Evolutionary conservation across 1,140 invertebrate species (phyloP).

Genomic region (Drosophila funebris): DNA sequence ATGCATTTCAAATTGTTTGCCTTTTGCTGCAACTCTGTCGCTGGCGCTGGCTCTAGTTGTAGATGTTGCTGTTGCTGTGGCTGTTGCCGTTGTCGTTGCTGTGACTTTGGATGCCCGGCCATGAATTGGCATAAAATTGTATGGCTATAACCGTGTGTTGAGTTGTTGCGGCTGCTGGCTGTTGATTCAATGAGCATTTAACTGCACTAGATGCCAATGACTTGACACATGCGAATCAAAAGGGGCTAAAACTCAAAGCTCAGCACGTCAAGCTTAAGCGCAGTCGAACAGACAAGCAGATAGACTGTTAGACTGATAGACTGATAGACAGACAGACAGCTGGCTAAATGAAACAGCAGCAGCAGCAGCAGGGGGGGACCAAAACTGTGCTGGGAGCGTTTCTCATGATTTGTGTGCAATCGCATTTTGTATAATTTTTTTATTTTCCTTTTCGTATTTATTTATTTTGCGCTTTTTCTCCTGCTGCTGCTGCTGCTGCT

Average conservation of each 20-base stretch:
- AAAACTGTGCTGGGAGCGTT: constrained; percentile 41
- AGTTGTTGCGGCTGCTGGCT: constrained; percentile 45
- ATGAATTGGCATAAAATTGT: constrained; percentile 75
- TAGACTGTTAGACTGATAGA: constrained; percentile 8
- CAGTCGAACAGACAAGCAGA: constrained; percentile 20
- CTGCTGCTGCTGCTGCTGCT: neutral
- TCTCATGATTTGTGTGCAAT: constrained; percentile 58
- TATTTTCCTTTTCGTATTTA: neutral
- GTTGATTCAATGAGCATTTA: constrained; percentile 74
- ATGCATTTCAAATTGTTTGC: constrained; percentile 47
- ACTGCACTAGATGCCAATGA: constrained; percentile 81
- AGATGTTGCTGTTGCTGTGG: constrained; percentile 32
- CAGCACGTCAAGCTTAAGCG: constrained; percentile 43
- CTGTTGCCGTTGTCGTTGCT: constrained; percentile 22
- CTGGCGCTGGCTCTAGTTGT: no score
- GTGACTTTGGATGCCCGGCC: constrained; percentile 41
- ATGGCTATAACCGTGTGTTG: constrained; percentile 12
- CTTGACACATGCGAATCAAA: constrained; percentile 81
- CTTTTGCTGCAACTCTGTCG: no score
- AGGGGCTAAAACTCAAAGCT: constrained; percentile 41
- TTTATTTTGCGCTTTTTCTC: constrained; percentile 13
- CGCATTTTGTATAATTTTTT: constrained; percentile 42
- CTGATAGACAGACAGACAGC: constrained; percentile 21
- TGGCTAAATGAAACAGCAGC: constrained; percentile 36
- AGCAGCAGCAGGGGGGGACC: constrained; percentile 34